Base-by-base conservation (phyloP, 2,113 vertebrate genomes). In the Gadus macrocephalus region DNA sequence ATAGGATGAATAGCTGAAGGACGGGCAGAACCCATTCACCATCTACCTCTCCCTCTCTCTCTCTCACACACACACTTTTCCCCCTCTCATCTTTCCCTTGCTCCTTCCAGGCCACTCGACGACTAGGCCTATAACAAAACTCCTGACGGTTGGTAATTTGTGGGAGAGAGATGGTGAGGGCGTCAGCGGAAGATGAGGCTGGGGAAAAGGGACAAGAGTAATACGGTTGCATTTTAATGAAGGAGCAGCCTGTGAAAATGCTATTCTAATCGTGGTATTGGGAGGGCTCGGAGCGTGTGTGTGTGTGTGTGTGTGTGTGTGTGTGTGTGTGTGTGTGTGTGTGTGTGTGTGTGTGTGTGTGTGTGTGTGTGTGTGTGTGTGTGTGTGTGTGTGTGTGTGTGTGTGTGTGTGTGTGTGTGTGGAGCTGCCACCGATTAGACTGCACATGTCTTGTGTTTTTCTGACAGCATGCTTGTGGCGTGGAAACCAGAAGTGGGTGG, bases 191-290 rank as follows among this genome's bases (percentile, higher is more conserved):
- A 64, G 64, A 78, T 62, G 73, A 66, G 66, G 42, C 27, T 14
- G 55, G 70, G 68, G 67, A 66, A 63, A 56, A 62, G 58, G 42
- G 74, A 56, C 72, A 59, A 55, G 59, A 42, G 68, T 67, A 74
- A 71, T 72, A 67, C 59, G 70, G 73, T 67, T 78, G 78, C 53
- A 69, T 75, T 81, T 58, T 72, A 75, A 79, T 49, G 73, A 78
- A 81, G 71, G 59, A 68, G 72, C 70, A 58, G 62, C 53, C 71
- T 78, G 70, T 70, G 69, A 77, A 77, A 83, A 78, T 69, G 80
- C 75, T 67, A 53, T 28, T 59, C 49, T 20, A 61, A 61, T 38
- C 75, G 25, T 2, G n/a, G 53, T n/a, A 58, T 22, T 35, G 16
- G 59, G 65, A 53, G 22, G 42, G 2, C 68, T 69, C 68, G 69